A percentile compares a stretch with the other conserved stretches of the same genome.
These are phyloP conservation scores for Propithecus deckenii DNA, from an alignment of 2,797 vertebrate species.

Conservation along the genomic window DNA sequence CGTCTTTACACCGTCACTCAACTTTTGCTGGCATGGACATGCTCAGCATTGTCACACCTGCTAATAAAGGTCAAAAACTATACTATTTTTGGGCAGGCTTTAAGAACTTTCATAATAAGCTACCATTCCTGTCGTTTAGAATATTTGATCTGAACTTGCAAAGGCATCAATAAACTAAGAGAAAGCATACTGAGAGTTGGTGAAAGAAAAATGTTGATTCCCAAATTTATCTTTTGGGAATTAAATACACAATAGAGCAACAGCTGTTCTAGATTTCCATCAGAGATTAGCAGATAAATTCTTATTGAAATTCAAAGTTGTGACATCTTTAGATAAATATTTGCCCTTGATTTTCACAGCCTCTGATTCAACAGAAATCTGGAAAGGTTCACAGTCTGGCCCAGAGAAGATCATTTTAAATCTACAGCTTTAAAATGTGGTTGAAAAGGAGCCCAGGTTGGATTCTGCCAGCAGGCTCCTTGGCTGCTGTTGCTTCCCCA, in stretches of 20 bases:
- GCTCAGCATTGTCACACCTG: neutral
- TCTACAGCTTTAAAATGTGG: neutral
- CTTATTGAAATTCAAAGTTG: constrained; percentile 74
- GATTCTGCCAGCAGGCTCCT: neutral
- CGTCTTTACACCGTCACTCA: neutral
- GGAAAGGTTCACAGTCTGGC: constrained; percentile 48
- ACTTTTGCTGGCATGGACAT: neutral
- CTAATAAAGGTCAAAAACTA: neutral
- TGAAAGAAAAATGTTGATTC: constrained; percentile 20
- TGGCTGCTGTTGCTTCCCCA: neutral
- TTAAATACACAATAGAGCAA: constrained; percentile 67
- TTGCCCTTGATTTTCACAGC: constrained; percentile 75
- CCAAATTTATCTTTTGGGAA: constrained; percentile 58
- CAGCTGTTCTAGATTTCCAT: constrained; percentile 62
- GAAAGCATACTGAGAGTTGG: neutral
- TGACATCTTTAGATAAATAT: constrained; percentile 79
- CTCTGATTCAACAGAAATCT: constrained; percentile 67
- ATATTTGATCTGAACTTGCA: constrained; percentile 43
- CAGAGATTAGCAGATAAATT: constrained; percentile 70
- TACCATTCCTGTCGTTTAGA: neutral
- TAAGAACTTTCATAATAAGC: constrained; percentile 27
- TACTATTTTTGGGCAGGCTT: constrained; percentile 24
- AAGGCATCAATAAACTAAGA: constrained; percentile 43
- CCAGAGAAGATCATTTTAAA: constrained; percentile 35
- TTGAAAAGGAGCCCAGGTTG: constrained; percentile 33